A percentile compares a stretch with the other conserved stretches of the same genome.
Evolutionary conservation across 92 coral and sea anemone species (phyloP).

Genomic region (Galaxea fascicularis): DNA sequence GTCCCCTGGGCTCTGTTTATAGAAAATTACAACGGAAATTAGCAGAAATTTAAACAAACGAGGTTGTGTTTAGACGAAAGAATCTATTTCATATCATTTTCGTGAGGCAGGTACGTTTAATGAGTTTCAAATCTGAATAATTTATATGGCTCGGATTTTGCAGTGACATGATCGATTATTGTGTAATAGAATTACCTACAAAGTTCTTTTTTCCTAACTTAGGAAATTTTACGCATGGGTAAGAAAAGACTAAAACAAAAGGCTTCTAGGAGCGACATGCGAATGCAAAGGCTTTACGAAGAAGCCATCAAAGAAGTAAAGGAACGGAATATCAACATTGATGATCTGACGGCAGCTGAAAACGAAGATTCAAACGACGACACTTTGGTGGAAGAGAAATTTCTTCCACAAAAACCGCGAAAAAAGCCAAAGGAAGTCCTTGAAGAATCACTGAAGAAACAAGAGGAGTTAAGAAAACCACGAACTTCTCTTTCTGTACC

Average conservation of each 20-base stretch:
- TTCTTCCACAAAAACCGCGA: constrained; percentile 26
- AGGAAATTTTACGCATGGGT: constrained; percentile 35
- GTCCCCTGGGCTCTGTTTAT: constrained; percentile 4
- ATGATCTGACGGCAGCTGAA: constrained; percentile 13
- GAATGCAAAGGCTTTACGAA: constrained; percentile 56
- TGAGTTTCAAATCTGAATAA: not conserved
- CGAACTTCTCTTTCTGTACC: constrained; percentile 65
- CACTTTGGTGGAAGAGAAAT: not conserved
- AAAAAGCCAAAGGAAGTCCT: constrained; percentile 61
- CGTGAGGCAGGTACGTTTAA: not conserved
- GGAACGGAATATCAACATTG: constrained; percentile 42
- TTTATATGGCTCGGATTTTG: not conserved
- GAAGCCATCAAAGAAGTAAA: constrained; percentile 61
- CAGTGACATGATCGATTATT: not conserved
- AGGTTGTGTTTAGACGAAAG: not conserved
- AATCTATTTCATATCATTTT: not conserved
- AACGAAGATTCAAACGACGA: constrained; percentile 14
- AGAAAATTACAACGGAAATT: not conserved
- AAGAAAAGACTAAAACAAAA: constrained; percentile 40
- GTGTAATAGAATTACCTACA: not conserved
- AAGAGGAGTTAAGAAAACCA: constrained; percentile 57
- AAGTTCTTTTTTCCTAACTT: not conserved
- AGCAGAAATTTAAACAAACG: constrained; percentile 1
- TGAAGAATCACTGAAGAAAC: constrained; percentile 64
- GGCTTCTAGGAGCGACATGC: constrained; percentile 66